Percentiles rank a stretch among this genome's conserved stretches.
phyloP scores from a whole-genome alignment of 2,888 invertebrate species.

The Sphinx pinastri region DNA sequence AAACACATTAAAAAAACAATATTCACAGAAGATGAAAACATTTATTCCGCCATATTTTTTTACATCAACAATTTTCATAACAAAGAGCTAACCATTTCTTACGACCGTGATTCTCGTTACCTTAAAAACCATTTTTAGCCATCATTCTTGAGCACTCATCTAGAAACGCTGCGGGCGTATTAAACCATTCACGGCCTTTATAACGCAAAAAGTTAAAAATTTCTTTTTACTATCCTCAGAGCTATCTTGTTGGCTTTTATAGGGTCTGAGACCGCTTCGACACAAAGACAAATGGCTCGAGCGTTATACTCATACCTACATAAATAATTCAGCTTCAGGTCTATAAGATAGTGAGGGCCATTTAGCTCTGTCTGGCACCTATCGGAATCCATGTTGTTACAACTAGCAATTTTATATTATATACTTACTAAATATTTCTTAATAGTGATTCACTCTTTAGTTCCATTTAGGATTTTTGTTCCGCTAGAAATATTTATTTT shows the following conservation, averaged over 20 bases:
- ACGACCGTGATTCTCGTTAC: conserved; percentile 12
- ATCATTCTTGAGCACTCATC: conserved; percentile 15
- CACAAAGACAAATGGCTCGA: conserved; percentile 1
- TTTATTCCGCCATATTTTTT: too few species aligned
- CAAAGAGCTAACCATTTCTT: neutral
- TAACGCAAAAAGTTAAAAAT: neutral
- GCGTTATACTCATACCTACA: neutral
- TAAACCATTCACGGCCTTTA: conserved; percentile 19
- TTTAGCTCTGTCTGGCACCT: neutral
- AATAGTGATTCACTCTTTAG: too few species aligned
- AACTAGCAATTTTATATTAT: neutral
- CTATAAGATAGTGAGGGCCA: neutral
- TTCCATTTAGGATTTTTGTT: too few species aligned
- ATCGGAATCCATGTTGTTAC: neutral
- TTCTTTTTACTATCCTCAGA: conserved; percentile 18
- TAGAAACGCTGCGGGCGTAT: conserved; percentile 22
- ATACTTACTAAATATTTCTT: neutral
- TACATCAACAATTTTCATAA: neutral
- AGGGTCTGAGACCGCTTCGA: neutral
- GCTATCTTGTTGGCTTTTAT: conserved; percentile 17
- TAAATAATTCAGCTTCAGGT: conserved; percentile 2
- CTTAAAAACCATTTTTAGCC: neutral
- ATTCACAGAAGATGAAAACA: too few species aligned
- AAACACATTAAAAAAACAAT: too few species aligned
- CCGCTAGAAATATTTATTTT: too few species aligned